Conservation (phyloP, 2,888 invertebrate species). For the Agriopis leucophaearia region DNA sequence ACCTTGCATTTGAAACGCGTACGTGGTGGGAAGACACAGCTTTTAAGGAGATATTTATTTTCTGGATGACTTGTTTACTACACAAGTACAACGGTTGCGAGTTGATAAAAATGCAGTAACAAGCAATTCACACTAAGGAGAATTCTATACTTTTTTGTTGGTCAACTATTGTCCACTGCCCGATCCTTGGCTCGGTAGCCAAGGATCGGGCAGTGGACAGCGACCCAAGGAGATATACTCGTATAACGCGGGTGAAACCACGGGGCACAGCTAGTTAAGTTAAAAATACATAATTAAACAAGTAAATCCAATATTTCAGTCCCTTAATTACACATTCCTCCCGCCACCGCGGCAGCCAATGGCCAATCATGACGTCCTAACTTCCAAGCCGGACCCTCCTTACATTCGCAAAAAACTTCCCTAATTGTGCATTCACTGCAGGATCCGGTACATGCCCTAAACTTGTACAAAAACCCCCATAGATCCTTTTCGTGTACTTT, state of each 20-base stretch:
- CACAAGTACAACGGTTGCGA: not conserved
- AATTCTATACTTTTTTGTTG: too few relatives aligned
- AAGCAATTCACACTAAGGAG: too few relatives aligned
- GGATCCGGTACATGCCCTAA: slow-evolving; percentile 18
- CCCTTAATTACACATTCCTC: slow-evolving; percentile 1
- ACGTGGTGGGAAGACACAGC: too few relatives aligned
- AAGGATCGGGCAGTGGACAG: too few relatives aligned
- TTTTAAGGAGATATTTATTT: too few relatives aligned
- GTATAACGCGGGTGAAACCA: too few relatives aligned
- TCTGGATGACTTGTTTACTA: not conserved
- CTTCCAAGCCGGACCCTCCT: slow-evolving; percentile 14
- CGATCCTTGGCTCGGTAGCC: too few relatives aligned
- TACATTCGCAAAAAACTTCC: slow-evolving; percentile 14
- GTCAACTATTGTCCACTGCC: too few relatives aligned
- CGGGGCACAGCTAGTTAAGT: too few relatives aligned
- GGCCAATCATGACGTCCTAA: slow-evolving; percentile 15
- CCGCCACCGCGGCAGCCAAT: slow-evolving; percentile 3
- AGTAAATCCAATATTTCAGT: not conserved
- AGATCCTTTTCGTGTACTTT: slow-evolving; percentile 10
- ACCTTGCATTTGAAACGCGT: too few relatives aligned
- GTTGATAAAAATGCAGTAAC: not conserved
- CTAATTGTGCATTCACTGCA: slow-evolving; percentile 38
- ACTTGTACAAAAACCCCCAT: slow-evolving; percentile 17
- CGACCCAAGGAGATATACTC: too few relatives aligned
- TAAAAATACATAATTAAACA: not conserved